Evolutionary conservation across 2,888 invertebrate genomes (phyloP).

Genomic region (Pherbina coryleti): DNA sequence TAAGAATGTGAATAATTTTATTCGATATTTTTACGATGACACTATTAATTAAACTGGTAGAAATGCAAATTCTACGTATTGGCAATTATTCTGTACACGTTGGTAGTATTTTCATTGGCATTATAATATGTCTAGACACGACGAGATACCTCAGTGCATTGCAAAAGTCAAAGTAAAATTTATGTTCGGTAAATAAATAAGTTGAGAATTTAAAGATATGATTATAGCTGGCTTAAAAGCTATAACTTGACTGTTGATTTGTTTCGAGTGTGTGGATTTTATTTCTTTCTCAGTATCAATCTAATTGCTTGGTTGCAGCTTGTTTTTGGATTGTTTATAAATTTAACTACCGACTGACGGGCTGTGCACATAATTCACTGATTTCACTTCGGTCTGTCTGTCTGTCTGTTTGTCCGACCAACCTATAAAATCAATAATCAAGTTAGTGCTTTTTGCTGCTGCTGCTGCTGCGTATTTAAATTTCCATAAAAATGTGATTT

Average conservation of each 20-base stretch:
- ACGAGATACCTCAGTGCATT: not conserved
- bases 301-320: not conserved
- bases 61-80: not conserved
- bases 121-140: not conserved
- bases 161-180: too few relatives aligned
- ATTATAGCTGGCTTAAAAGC: too few relatives aligned
- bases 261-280: not conserved
- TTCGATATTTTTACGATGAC: too few relatives aligned
- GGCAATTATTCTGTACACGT: not conserved
- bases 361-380: not conserved
- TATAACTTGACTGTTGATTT: not conserved
- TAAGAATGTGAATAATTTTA: too few relatives aligned
- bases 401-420: not conserved
- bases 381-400: constrained; percentile 21
- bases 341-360: too few relatives aligned
- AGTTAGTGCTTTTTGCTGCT: constrained; percentile 31
- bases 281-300: not conserved
- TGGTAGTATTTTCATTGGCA: not conserved
- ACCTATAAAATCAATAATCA: not conserved
- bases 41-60: not conserved
- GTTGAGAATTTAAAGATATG: too few relatives aligned
- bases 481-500: not conserved
- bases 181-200: too few relatives aligned
- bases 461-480: constrained; percentile 5
- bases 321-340: too few relatives aligned